These are phyloP conservation scores for Jacana jacana DNA, from an alignment of 2,113 vertebrate genomes.

Conservation along the genomic window DNA sequence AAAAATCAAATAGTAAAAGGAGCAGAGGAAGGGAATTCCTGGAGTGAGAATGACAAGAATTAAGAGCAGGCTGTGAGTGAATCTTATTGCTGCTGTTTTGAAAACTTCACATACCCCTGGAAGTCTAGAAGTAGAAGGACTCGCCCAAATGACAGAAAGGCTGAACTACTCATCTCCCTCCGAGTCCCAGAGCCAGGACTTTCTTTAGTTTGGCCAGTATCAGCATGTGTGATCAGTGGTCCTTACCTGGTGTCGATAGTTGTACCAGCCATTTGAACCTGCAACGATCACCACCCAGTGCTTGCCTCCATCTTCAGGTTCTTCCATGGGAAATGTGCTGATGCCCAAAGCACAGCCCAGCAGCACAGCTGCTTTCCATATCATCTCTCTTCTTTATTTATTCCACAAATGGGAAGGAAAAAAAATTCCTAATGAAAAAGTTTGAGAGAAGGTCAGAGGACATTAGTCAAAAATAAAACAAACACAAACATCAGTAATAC, in stretches of 20 bases:
- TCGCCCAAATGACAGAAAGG: background rate
- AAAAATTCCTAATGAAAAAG: slow-evolving; percentile 9
- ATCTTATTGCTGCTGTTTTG: background rate
- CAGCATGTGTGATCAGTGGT: background rate
- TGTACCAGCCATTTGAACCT: slow-evolving; percentile 92
- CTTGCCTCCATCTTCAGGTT: slow-evolving; percentile 79
- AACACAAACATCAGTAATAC: background rate
- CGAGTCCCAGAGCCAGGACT: background rate
- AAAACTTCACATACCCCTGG: background rate
- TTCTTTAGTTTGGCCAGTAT: background rate
- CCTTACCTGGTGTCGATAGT: slow-evolving; percentile 95
- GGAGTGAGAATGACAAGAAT: background rate
- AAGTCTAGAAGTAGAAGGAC: background rate
- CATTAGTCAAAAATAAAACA: background rate
- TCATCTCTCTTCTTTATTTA: slow-evolving; percentile 67
- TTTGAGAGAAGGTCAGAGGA: background rate
- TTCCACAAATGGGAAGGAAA: background rate
- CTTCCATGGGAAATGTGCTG: slow-evolving; percentile 55
- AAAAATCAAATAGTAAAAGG: background rate
- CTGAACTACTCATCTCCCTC: background rate
- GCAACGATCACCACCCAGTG: slow-evolving; percentile 97
- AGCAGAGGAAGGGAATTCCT: background rate
- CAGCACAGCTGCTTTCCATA: slow-evolving; percentile 39
- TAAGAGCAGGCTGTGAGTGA: background rate
- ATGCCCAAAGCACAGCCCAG: slow-evolving; percentile 69